Base-by-base conservation (phyloP, 2,888 invertebrate genomes). In the Atherix ibis region DNA sequence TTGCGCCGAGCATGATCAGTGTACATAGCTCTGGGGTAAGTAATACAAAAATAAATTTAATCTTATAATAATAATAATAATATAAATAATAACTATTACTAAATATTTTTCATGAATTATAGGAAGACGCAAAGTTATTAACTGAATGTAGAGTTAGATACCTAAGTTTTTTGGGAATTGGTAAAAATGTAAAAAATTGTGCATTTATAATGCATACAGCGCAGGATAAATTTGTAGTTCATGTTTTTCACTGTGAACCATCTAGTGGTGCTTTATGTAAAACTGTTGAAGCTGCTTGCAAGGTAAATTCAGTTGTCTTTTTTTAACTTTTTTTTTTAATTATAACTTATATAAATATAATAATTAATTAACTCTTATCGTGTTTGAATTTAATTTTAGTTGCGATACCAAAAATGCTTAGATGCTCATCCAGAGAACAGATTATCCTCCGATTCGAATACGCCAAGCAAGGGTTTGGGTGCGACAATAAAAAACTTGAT, bases 171-270 rank as follows among this genome's bases (percentile, higher is more conserved):
- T 71, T 95, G 61, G 95, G 95, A 46, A 94, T 95, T 58, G 91
- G 92, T n/a, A 76, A 76, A 51, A 82, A 85, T 64, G 84, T 89
- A 47, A 87, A 89, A 54, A 81, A 91, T 58, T 94, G 94, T 66
- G 92, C 91, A 31, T 94, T 94, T 67, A 88, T 95, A 49, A 88
- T 94, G 74, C 92, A 94, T 67, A 91, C 91, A 16, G 88, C 92
- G 46, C 87, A 89, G 63, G 89, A 94, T 63, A 73, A 80, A 54
- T 95, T 84, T 65, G 78, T 92, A 54, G 89, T 89, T 51, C 92
- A 95, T 65, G 80, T 89, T 44, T 94, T 95, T 68, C 85, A 91
- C 64, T 91, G 91, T 49, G 92, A 94, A 58, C 94, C 94, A 13
- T 87, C 88, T 43, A 88, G 91, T 36, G 94, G 91, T 30, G 87